Percentiles rank a stretch among this genome's conserved stretches.
Conservation (phyloP, 1,140 invertebrate genomes). For the Drosophila ficusphila region DNA sequence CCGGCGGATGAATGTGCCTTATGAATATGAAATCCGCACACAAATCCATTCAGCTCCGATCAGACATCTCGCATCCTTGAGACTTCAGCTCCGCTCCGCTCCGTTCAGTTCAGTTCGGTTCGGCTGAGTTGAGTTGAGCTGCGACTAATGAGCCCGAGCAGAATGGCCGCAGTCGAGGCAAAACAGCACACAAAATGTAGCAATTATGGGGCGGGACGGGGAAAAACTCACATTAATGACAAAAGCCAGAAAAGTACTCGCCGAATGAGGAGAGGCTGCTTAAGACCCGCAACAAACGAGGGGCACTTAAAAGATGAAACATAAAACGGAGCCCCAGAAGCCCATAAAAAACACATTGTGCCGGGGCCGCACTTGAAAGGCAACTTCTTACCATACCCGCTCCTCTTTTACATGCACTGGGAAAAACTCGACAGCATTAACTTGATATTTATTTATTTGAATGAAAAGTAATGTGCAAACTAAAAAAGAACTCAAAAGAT, state of each 20-base stretch:
- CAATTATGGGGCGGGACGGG: conserved; percentile 53
- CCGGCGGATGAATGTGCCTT: conserved; percentile 33
- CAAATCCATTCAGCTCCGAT: conserved; percentile 45
- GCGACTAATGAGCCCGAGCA: conserved; percentile 43
- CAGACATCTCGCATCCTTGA: conserved; percentile 37
- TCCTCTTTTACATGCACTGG: conserved; percentile 15
- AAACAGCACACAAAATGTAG: conserved; percentile 54
- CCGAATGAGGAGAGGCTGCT: conserved; percentile 51
- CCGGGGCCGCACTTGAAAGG: conserved; percentile 65
- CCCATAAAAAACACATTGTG: conserved; percentile 80
- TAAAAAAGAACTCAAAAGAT: too few species aligned
- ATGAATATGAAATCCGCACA: conserved; percentile 49
- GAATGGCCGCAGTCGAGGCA: conserved; percentile 15
- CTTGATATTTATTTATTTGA: too few species aligned
- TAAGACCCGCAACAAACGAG: conserved; percentile 68
- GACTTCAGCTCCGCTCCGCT: conserved; percentile 1
- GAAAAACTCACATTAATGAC: conserved; percentile 58
- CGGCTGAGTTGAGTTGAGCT: conserved; percentile 13
- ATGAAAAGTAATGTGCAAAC: too few species aligned
- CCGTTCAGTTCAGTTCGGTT: too few species aligned
- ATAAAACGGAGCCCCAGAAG: conserved; percentile 71
- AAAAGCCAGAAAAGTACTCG: conserved; percentile 47
- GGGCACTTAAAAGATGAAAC: conserved; percentile 79
- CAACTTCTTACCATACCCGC: conserved; percentile 27
- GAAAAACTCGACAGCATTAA: background rate